Evolutionary conservation across 1,140 invertebrate genomes (phyloP), one percentile per base, ranked within the genome.

Genomic region (Drosophila bocqueti): DNA sequence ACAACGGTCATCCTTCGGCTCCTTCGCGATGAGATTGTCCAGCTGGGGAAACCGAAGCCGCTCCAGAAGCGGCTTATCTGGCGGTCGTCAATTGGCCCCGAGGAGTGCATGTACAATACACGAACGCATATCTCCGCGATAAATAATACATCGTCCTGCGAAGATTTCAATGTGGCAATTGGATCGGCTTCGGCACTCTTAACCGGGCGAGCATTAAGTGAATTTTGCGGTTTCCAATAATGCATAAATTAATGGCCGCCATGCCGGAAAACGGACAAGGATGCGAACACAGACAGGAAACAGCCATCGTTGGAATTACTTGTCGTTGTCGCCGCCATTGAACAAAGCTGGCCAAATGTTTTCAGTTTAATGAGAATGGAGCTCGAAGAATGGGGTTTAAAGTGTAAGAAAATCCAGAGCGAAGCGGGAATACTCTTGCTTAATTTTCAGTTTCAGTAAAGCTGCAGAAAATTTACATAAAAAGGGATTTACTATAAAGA

Each of bases 201-300:
- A 55, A 47, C 75, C 75, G 49, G 58, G 77, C 54, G 61, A 59
- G 59, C 69, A 82, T 89, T 81, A 89, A 87, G 83, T 89, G 83
- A 87, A 80, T 81, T 78, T 83, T 72, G 80, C 65, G 84, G 84
- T 76, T 62, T 45, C 65, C 67, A 76, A 61, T 82, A 71, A 83
- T 71, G 67, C 63, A 89, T 86, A 86, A 86, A 89, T 86, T 80
- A 86, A 86, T 61, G 45, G 55, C 55, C 38, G 55, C 38, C 46
- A 26, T 66, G 40, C 38, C 38, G 26, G 24, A 10, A 49, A 46
- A 38, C 7, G 55, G 55, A 46, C 36, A 65, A 21, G 45, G 46
- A 65, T 29, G 34, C 21, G 46, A 40, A 63, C 42, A 40, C 21
- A 31, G 60, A 31, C 29, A 45, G 54, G 45, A 67, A 36, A 67